Conservation (phyloP, 2,797 vertebrate genomes). For the Alca torda region DNA sequence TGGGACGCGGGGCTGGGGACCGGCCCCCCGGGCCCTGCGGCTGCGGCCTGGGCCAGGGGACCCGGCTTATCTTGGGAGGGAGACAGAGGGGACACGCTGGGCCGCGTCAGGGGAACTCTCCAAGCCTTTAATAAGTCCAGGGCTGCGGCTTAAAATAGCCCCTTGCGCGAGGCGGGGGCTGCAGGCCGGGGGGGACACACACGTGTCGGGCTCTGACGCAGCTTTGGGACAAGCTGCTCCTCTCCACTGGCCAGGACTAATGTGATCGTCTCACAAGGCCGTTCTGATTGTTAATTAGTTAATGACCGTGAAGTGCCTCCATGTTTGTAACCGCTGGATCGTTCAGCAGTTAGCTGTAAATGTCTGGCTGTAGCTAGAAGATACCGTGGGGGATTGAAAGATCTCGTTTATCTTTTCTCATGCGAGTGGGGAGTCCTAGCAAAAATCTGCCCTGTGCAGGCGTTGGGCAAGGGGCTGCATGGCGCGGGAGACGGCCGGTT, state of each 20-base stretch:
- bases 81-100: not conserved
- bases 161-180: not conserved
- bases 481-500: fast-evolving
- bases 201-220: not conserved
- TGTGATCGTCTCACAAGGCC: not conserved
- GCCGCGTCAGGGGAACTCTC: not conserved
- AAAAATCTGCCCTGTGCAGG: not conserved
- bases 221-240: not conserved
- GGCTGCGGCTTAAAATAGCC: not conserved
- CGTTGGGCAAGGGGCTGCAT: fast-evolving
- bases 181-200: not conserved
- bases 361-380: not conserved
- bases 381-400: not conserved
- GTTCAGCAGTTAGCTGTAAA: not conserved
- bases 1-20: not conserved
- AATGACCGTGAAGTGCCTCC: slow-evolving; percentile 27
- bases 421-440: fast-evolving
- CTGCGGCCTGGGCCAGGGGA: not conserved
- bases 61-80: not conserved
- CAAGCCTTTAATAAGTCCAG: not conserved
- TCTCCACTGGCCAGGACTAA: not conserved
- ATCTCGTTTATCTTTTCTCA: not conserved
- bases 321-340: not conserved
- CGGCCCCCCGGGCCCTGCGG: not conserved
- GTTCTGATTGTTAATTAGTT: slow-evolving; percentile 32